Evolutionary conservation across 2,888 invertebrate genomes (phyloP), one percentile per base, ranked within the genome.

Genomic region (Drosophila subquinaria): DNA sequence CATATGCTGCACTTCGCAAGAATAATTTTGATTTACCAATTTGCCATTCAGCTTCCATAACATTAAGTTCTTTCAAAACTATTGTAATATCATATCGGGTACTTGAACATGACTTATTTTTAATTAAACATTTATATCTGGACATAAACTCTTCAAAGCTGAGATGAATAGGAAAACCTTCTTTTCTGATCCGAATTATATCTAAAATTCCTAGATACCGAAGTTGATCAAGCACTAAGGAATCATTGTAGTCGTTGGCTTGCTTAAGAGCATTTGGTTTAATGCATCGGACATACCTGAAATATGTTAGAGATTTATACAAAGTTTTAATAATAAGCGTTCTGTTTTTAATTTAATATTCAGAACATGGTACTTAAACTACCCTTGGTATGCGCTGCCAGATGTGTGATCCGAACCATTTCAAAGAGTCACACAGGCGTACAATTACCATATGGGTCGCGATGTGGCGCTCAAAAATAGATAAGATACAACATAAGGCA

Each of bases 171-270:
- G 98, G 98, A 93, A 95, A 98, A 4, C 98, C 98, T 92, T 98
- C 97, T 87, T 97, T 96, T 5, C 98, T 94, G 76, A 98, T 98
- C 73, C 97, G 94, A 82, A 98, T 98, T 79, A 98, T 98, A 92
- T 98, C 98, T 91, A 97, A 94, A 97, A 98, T 98, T 70, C 98
- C 98, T 71, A 98, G 94, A 93, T 98, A 98, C 88, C 96, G 95
- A 55, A 98, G 94, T 93, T 98, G 98, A 89, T 97, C 97, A 81
- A 97, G 93, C 1, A 98, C 98, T 66, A 98, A 93, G 62, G 95
- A 95, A 66, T 96, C 95, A 91, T 96, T 96, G 93, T 96, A 98
- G 88, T 95, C 95, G 88, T 97, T 95, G 0, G 97, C 95, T 60
- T 95, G 94, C 92, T 98, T 98, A 85, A 96, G 94, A 92, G 96